Evolutionary conservation across 2,113 vertebrate genomes (phyloP).

Genomic region (Spheniscus mendiculus): DNA sequence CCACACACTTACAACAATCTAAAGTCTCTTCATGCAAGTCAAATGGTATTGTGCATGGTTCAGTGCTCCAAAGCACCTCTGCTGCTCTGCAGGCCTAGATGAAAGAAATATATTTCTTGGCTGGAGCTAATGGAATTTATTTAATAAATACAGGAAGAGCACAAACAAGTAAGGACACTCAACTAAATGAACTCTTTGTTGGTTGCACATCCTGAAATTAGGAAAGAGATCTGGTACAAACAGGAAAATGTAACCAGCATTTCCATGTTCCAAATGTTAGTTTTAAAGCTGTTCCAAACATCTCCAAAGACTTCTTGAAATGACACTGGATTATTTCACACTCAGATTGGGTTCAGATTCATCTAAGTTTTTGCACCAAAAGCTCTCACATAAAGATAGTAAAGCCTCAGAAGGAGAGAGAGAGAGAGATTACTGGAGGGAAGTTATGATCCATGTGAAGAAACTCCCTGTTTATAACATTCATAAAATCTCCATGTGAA

Average conservation of each 20-base stretch:
- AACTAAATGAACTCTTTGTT: not conserved
- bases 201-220: not conserved
- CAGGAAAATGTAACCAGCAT: not conserved
- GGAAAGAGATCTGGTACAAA: not conserved
- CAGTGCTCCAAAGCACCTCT: not conserved
- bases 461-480: not conserved
- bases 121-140: not conserved
- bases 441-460: not conserved
- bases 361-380: not conserved
- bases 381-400: not conserved
- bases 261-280: not conserved
- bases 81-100: not conserved
- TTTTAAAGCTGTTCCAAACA: not conserved
- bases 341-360: not conserved
- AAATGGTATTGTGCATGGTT: not conserved
- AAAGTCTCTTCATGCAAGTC: not conserved
- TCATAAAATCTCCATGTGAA: not conserved
- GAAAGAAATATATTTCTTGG: not conserved
- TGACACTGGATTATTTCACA: not conserved
- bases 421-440: not conserved
- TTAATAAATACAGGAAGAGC: not conserved
- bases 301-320: not conserved
- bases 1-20: accelerated
- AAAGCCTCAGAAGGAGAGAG: not conserved
- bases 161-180: not conserved